Conservation (phyloP, 2,797 vertebrate genomes). For the Rhabdomys pumilio region DNA sequence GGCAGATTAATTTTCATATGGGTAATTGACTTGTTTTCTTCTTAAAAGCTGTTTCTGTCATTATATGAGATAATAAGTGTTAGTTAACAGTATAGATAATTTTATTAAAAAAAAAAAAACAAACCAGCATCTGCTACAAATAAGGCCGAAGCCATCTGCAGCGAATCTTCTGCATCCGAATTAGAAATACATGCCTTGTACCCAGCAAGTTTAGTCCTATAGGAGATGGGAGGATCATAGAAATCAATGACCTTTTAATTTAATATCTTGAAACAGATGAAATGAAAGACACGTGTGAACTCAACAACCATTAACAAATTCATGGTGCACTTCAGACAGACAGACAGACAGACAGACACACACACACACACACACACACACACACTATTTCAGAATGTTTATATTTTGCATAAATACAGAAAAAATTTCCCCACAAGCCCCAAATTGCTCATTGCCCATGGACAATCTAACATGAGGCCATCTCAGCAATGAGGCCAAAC, state of each 20-base stretch:
- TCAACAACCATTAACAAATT: slow-evolving; percentile 50
- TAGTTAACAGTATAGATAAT: slow-evolving; percentile 79
- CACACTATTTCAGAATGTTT: slow-evolving; percentile 65
- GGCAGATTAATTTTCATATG: slow-evolving; percentile 52
- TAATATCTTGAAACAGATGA: slow-evolving; percentile 73
- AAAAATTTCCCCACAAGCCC: slow-evolving; percentile 53
- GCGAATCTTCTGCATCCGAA: slow-evolving; percentile 79
- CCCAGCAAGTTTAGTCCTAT: slow-evolving; percentile 56
- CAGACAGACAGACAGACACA: slow-evolving; percentile 51
- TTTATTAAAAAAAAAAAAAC: slow-evolving; percentile 75
- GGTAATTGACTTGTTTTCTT: slow-evolving; percentile 68
- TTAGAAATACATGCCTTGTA: slow-evolving; percentile 76
- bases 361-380: fast-evolving
- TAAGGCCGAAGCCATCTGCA: slow-evolving; percentile 73
- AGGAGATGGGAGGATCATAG: slow-evolving; percentile 58
- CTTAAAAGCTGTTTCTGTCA: slow-evolving; percentile 66
- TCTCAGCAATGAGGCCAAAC: slow-evolving; percentile 74
- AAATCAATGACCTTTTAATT: slow-evolving; percentile 79
- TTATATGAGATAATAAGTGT: slow-evolving; percentile 71
- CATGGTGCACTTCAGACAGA: slow-evolving; percentile 61
- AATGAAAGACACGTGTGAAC: slow-evolving; percentile 82
- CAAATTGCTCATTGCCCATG: background rate
- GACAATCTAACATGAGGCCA: slow-evolving; percentile 70
- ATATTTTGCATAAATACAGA: slow-evolving; percentile 47
- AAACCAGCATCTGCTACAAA: slow-evolving; percentile 66